Evolutionary conservation across 2,113 vertebrate species (phyloP).

Genomic region (Amia ocellicauda): DNA sequence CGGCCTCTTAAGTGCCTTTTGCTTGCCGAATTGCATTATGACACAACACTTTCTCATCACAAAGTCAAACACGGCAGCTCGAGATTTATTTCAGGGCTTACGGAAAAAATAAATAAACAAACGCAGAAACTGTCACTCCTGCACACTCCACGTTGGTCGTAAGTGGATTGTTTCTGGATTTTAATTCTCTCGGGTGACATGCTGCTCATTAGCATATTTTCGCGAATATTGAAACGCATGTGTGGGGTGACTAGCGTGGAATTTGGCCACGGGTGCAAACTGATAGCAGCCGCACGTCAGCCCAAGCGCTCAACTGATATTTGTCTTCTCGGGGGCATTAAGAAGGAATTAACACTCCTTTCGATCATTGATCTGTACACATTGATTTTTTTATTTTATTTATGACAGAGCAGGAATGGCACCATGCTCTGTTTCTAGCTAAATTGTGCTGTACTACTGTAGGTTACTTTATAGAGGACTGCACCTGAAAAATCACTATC

Average conservation of each 20-base stretch:
- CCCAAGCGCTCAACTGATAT: not conserved
- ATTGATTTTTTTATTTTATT: no score
- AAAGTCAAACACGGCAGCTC: conserved; percentile 50
- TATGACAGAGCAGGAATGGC: no score
- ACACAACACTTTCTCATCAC: conserved; percentile 50
- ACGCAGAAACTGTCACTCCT: conserved; percentile 33
- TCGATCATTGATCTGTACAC: no score
- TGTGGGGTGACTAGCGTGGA: not conserved
- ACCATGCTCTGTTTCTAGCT: no score
- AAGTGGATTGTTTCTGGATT: conserved; percentile 29
- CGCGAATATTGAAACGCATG: conserved; percentile 23
- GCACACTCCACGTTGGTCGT: conserved; percentile 17
- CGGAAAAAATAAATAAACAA: conserved; percentile 27
- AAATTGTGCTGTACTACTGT: no score
- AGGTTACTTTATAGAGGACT: no score
- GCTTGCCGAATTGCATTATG: conserved; percentile 49
- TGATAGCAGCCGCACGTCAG: not conserved
- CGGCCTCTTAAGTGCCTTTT: conserved; percentile 51
- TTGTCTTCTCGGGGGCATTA: no score
- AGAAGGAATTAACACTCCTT: no score
- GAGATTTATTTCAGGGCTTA: conserved; percentile 50
- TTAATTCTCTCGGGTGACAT: conserved; percentile 33
- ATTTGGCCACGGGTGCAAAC: conserved; percentile 13
- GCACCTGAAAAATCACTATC: no score
- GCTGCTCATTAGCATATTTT: conserved; percentile 29